Base-by-base conservation (phyloP, 2,888 invertebrate species). In the Pachliopta kotzebuea region DNA sequence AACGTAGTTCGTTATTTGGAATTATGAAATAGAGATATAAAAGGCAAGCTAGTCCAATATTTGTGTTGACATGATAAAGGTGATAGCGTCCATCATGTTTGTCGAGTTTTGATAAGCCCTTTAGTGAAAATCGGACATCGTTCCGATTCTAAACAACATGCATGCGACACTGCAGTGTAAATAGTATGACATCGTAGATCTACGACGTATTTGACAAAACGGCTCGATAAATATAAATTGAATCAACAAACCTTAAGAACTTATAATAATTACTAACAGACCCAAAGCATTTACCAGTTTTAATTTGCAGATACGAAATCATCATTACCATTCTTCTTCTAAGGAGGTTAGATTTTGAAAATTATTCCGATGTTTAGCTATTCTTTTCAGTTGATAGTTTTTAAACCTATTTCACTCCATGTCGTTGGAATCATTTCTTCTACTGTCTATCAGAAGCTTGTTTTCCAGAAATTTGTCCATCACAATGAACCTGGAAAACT, bases 111-210 rank as follows among this genome's bases (percentile, higher is more conserved):
- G 65, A 66, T 66, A 66, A 66, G 59, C 58, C 37, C 59, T 66
- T 54, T 49, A 62, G 58, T 62, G 49, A 57, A 66, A 62, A 55
- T 66, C 65, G 65, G 62, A 66, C 65, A 62, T 62, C 62, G 62
- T 56, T 50, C 62, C 62, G 56, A 52, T 66, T 62, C 59, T 66
- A 52, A 42, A 59, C 31, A 61, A 57, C 61, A 62, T 66, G 26
- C 20, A 58, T 59, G 31, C 54, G 62, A 66, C 59, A 66, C 50
- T 42, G 37, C 54, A 53, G 49, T 23, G 59, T 56, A 62, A 62
- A 66, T 49, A 66, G 45, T 58, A 20, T 62, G 65, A 62, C 65
- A 62, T 58, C 65, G 53, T 45, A 56, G 57, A 65, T 53, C n/a
- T n/a, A n/a, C 20, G 24, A 50, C 37, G n/a, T 58, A 56, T 53